Evolutionary conservation across 2,797 vertebrate genomes (phyloP).

Genomic region (Sphenodon punctatus): DNA sequence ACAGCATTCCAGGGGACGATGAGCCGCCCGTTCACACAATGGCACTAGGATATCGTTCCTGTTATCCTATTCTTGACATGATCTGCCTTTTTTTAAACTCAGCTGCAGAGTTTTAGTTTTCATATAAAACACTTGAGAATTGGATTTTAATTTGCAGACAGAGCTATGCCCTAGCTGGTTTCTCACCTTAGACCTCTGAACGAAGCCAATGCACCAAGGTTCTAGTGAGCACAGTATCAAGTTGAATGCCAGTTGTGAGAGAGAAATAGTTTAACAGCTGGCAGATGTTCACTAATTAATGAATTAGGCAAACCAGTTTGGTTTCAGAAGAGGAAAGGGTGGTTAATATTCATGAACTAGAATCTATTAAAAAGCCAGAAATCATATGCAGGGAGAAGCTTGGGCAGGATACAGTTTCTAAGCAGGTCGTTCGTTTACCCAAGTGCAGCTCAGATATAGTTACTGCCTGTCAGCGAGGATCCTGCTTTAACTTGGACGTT

Average conservation of each 20-base stretch:
- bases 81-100: neutral
- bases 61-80: neutral
- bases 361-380: accelerated
- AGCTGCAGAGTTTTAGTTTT: neutral
- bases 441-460: accelerated
- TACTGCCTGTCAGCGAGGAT: neutral
- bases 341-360: neutral
- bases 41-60: too few relatives aligned
- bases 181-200: accelerated
- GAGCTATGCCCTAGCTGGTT: neutral
- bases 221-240: accelerated
- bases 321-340: too few relatives aligned
- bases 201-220: accelerated
- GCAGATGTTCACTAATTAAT: neutral
- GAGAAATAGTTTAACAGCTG: neutral
- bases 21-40: too few relatives aligned
- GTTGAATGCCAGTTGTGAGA: neutral
- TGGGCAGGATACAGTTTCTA: accelerated
- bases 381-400: accelerated
- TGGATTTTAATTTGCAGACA: neutral
- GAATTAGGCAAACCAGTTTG: too few relatives aligned
- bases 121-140: neutral
- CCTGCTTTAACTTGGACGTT: neutral
- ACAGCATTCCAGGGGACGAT: too few relatives aligned
- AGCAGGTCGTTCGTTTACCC: neutral